Conservation (phyloP, 92 coral and sea anemone genomes). For the Meandrina meandrites region DNA sequence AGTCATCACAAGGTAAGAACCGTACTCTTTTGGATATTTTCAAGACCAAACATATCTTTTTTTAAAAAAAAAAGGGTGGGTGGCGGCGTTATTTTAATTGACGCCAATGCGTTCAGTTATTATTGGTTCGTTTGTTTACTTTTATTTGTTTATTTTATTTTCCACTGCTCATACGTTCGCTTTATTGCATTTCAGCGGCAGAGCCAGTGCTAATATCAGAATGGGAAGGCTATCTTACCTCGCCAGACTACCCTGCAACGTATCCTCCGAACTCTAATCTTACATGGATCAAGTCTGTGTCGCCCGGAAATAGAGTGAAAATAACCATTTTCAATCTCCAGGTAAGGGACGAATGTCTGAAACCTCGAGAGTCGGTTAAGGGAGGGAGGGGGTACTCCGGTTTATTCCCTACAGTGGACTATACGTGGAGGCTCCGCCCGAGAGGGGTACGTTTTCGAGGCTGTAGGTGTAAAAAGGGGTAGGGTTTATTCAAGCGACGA, state of each 20-base stretch:
- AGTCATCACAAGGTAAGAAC: not conserved
- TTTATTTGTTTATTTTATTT: too few species aligned
- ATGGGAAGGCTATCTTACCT: constrained; percentile 2
- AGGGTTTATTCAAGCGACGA: too few species aligned
- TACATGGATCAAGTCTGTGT: constrained; percentile 26
- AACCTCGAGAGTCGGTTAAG: not conserved
- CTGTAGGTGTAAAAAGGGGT: too few species aligned
- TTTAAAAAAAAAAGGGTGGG: too few species aligned
- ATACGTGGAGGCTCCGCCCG: too few species aligned
- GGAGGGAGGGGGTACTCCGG: too few species aligned
- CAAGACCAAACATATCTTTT: too few species aligned
- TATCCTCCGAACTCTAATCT: constrained; percentile 27
- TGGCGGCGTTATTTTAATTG: too few species aligned
- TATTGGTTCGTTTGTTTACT: too few species aligned
- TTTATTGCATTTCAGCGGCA: not conserved
- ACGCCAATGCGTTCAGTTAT: too few species aligned
- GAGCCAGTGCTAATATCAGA: not conserved
- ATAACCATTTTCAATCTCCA: not conserved
- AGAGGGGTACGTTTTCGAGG: too few species aligned
- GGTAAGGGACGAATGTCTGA: not conserved
- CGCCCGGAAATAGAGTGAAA: constrained; percentile 25
- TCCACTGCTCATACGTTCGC: not conserved
- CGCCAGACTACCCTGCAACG: constrained; percentile 12
- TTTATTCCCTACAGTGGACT: too few species aligned
- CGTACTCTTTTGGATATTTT: not conserved